These are phyloP conservation scores for Picus viridis DNA, from an alignment of 2,797 vertebrate genomes.

Conservation along the genomic window DNA sequence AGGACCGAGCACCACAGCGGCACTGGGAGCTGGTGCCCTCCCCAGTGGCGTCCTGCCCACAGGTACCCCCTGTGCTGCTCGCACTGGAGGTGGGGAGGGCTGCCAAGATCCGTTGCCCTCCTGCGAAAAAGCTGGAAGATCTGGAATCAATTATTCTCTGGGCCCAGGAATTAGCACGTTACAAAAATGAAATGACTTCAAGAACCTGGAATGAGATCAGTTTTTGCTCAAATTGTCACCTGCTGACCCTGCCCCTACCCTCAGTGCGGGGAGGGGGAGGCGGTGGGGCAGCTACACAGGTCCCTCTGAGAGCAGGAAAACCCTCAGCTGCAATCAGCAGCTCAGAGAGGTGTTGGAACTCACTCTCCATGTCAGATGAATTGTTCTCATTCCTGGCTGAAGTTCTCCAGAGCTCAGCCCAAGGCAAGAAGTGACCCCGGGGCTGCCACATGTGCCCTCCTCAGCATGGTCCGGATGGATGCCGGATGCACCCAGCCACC, in stretches of 20 bases:
- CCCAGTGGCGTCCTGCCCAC: neutral
- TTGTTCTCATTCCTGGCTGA: constrained; percentile 22
- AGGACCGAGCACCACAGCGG: neutral
- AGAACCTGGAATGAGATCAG: constrained; percentile 31
- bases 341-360: constrained; percentile 3
- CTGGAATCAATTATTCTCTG: constrained; percentile 39
- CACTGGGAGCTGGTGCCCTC: neutral
- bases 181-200: constrained; percentile 37
- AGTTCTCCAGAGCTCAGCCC: constrained; percentile 22
- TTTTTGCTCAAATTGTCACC: constrained; percentile 54
- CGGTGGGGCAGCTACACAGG: neutral
- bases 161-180: constrained; percentile 49
- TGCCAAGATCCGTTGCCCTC: neutral
- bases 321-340: neutral
- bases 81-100: neutral
- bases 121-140: neutral
- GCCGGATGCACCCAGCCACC: fast-evolving
- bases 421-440: neutral
- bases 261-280: neutral
- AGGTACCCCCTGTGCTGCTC: neutral
- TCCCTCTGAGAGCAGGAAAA: neutral
- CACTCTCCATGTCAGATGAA: neutral
- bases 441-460: neutral
- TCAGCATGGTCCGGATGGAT: fast-evolving
- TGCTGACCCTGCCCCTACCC: neutral